These are phyloP conservation scores for Iguana delicatissima DNA, from an alignment of 2,797 vertebrate genomes.

Conservation along the genomic window DNA sequence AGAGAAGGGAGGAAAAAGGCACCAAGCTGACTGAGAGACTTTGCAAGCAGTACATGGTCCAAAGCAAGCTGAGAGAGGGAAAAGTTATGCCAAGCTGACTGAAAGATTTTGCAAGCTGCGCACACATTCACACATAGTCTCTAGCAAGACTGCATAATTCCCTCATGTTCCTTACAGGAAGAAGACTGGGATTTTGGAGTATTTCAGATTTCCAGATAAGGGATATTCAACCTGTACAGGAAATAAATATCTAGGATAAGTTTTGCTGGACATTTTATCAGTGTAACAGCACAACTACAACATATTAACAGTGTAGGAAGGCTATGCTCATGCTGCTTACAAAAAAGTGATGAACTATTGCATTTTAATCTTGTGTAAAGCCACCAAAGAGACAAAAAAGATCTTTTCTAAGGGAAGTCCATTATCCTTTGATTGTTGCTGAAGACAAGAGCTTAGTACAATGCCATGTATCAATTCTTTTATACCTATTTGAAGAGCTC, in stretches of 20 bases:
- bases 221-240: background rate
- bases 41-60: no score
- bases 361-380: conserved; percentile 27
- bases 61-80: no score
- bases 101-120: no score
- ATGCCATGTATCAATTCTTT: background rate
- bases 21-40: no score
- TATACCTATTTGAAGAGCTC: background rate
- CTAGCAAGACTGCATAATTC: no score
- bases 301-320: background rate
- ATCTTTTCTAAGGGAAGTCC: conserved; percentile 10
- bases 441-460: conserved; percentile 7
- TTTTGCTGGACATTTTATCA: conserved; percentile 21
- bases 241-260: conserved; percentile 5
- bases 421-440: conserved; percentile 6
- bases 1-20: no score
- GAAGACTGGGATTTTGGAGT: no score
- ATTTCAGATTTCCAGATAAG: no score
- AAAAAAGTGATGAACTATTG: conserved; percentile 5
- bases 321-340: background rate
- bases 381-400: background rate
- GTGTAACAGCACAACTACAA: conserved; percentile 17
- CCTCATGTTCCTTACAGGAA: no score
- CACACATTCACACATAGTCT: no score
- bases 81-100: no score